These are phyloP conservation scores for Grapholita molesta DNA, from an alignment of 1,140 invertebrate species.

Conservation along the genomic window DNA sequence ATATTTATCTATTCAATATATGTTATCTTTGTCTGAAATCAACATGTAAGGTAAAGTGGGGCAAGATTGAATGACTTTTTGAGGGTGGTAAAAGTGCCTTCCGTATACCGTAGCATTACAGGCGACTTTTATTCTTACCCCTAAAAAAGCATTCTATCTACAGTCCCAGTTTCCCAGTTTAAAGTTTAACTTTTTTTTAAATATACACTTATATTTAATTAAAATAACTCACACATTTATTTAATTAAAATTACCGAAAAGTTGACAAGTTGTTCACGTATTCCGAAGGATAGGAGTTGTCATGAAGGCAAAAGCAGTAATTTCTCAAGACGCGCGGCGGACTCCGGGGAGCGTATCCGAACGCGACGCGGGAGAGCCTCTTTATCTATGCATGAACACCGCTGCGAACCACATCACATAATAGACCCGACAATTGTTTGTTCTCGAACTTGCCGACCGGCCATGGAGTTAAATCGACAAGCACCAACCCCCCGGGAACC, in stretches of 20 bases:
- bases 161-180: too few species aligned
- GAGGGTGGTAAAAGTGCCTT: too few species aligned
- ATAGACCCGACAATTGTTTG: conserved; percentile 14
- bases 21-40: too few species aligned
- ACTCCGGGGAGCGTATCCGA: conserved; percentile 26
- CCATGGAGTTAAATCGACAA: conserved; percentile 51
- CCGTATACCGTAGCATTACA: too few species aligned
- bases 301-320: conserved; percentile 35
- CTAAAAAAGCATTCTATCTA: too few species aligned
- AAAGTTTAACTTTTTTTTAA: too few species aligned
- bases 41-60: too few species aligned
- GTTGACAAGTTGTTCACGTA: background rate
- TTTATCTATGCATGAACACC: conserved; percentile 46
- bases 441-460: conserved; percentile 19
- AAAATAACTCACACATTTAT: too few species aligned
- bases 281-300: conserved; percentile 28
- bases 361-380: conserved; percentile 26
- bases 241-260: conserved; percentile 11
- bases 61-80: too few species aligned
- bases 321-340: conserved; percentile 37
- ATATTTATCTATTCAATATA: too few species aligned
- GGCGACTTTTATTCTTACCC: too few species aligned
- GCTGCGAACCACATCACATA: conserved; percentile 21
- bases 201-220: too few species aligned
- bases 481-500: conserved; percentile 32